Percentiles rank a stretch among this genome's conserved stretches.
These are phyloP conservation scores for Pangasius larnaudii DNA, from an alignment of 2,797 vertebrate genomes.

Conservation along the genomic window DNA sequence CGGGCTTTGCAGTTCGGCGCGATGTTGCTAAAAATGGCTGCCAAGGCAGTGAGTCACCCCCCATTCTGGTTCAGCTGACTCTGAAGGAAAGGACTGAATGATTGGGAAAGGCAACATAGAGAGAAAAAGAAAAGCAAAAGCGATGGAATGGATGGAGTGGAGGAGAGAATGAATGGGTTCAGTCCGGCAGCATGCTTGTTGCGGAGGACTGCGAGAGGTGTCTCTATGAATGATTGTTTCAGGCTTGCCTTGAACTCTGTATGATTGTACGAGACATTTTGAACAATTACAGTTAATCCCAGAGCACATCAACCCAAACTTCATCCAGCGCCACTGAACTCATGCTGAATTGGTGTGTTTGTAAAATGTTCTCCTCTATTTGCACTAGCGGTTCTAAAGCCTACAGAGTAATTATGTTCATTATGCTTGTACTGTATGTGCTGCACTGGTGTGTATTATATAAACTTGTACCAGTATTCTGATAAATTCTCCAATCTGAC, in stretches of 20 bases:
- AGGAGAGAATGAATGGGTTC: background rate
- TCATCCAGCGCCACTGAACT: background rate
- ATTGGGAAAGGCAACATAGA: conserved; percentile 42
- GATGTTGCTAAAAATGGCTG: conserved; percentile 72
- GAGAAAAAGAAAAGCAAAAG: conserved; percentile 9
- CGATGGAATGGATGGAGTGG: background rate
- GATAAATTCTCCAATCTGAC: background rate
- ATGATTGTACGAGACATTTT: background rate
- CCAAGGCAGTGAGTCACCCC: conserved; percentile 72
- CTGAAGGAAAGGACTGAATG: conserved; percentile 55
- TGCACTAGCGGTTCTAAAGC: background rate
- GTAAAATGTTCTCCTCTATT: background rate
- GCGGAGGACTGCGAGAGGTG: background rate
- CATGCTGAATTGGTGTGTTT: background rate
- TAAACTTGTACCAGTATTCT: background rate
- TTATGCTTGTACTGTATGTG: background rate
- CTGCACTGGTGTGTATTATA: background rate
- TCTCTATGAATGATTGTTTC: background rate
- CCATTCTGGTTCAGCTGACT: conserved; percentile 63
- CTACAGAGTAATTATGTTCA: background rate
- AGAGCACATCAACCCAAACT: background rate
- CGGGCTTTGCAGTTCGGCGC: conserved; percentile 63
- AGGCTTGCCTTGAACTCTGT: background rate
- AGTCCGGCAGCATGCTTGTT: background rate
- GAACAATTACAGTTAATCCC: background rate